phyloP scores from a whole-genome alignment of 2,888 invertebrate genomes.

The Chrysopilus asiliformis region DNA sequence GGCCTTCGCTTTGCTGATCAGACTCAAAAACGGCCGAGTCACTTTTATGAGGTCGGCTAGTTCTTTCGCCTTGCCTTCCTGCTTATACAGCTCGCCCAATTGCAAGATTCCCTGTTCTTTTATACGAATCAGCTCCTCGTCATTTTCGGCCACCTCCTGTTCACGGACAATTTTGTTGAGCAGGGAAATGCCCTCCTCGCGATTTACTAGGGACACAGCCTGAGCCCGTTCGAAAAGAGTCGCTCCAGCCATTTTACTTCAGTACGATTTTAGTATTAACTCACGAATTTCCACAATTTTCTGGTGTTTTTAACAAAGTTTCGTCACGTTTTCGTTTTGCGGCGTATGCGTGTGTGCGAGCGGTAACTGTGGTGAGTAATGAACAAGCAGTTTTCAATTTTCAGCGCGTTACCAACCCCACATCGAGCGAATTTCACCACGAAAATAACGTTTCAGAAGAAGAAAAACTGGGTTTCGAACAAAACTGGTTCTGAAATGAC shows the following conservation, averaged over 20 bases:
- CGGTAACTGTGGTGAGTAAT: too few relatives aligned
- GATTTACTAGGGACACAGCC: slow-evolving; percentile 58
- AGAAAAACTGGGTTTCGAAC: too few relatives aligned
- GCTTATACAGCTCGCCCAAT: slow-evolving; percentile 81
- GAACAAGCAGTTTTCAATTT: too few relatives aligned
- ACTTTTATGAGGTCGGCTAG: slow-evolving; percentile 85
- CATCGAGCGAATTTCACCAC: too few relatives aligned
- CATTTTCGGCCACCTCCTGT: slow-evolving; percentile 62
- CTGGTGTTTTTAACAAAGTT: too few relatives aligned
- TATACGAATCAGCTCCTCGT: slow-evolving; percentile 80
- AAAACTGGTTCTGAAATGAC: too few relatives aligned
- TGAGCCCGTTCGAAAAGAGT: slow-evolving; percentile 79
- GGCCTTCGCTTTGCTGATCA: slow-evolving; percentile 97
- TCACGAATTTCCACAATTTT: too few relatives aligned
- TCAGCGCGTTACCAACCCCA: too few relatives aligned
- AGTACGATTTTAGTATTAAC: slow-evolving; percentile 5
- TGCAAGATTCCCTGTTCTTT: slow-evolving; percentile 92
- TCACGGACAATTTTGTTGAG: slow-evolving; percentile 66
- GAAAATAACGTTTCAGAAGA: too few relatives aligned
- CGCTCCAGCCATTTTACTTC: slow-evolving; percentile 68
- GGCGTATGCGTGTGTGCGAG: too few relatives aligned
- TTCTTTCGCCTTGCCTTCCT: slow-evolving; percentile 86
- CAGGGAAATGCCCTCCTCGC: slow-evolving; percentile 60
- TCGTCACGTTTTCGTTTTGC: too few relatives aligned
- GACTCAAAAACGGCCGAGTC: slow-evolving; percentile 85